Evolutionary conservation across 2,888 invertebrate species (phyloP).

Genomic region (Myopa tessellatipennis): DNA sequence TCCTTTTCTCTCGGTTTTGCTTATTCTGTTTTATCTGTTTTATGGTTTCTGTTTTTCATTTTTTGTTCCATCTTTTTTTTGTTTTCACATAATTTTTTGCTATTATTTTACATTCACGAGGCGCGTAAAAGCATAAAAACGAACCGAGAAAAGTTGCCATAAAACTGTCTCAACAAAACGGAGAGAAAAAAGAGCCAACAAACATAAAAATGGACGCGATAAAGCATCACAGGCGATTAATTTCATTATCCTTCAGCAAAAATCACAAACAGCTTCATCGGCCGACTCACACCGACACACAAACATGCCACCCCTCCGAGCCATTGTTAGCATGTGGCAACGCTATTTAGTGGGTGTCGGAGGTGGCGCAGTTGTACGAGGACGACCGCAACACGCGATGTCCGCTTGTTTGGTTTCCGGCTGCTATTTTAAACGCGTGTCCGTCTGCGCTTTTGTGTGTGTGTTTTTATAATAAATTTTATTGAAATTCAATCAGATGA

Average conservation of each 20-base stretch:
- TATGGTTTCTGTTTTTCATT: slow-evolving; percentile 13
- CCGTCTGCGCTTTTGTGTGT: neutral
- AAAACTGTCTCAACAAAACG: neutral
- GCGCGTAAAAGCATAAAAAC: slow-evolving; percentile 13
- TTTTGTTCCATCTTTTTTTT: slow-evolving; percentile 1
- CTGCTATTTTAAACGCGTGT: neutral
- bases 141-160: slow-evolving; percentile 8
- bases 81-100: neutral
- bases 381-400: slow-evolving; percentile 32
- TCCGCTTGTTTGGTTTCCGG: slow-evolving; percentile 23
- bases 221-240: slow-evolving; percentile 49
- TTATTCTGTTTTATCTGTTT: neutral
- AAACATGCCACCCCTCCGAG: neutral
- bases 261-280: slow-evolving; percentile 43
- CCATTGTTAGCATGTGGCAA: slow-evolving; percentile 26
- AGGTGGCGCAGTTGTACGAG: neutral
- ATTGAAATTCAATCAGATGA: slow-evolving; percentile 33
- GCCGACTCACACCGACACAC: slow-evolving; percentile 2
- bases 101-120: slow-evolving; percentile 3
- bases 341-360: slow-evolving; percentile 10
- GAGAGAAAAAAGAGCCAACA: slow-evolving; percentile 21
- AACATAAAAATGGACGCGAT: slow-evolving; percentile 35
- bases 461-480: slow-evolving; percentile 14
- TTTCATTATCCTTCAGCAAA: slow-evolving; percentile 47
- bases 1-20: neutral